These are phyloP conservation scores for Xerus rutilus DNA, from an alignment of 2,797 vertebrate species.

Conservation along the genomic window DNA sequence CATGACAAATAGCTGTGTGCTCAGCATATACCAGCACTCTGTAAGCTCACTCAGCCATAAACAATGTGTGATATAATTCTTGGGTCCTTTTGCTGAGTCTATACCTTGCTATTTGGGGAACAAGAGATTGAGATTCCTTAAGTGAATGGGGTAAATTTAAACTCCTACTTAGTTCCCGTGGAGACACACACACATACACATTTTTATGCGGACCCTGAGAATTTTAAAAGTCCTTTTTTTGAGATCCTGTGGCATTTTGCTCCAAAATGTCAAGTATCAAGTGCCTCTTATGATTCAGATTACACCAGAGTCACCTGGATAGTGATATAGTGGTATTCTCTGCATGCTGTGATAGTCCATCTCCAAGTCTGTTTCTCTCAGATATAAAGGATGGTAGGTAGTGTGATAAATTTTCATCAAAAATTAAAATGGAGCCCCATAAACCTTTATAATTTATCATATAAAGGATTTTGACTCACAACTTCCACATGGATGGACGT, in stretches of 20 bases:
- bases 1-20: constrained; percentile 81
- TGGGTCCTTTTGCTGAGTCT: constrained; percentile 73
- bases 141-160: constrained; percentile 60
- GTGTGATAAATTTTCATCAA: background rate
- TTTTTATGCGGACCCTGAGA: background rate
- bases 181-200: background rate
- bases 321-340: background rate
- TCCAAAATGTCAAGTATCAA: background rate
- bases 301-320: background rate
- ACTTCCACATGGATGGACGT: constrained; percentile 27
- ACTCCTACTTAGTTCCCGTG: constrained; percentile 1
- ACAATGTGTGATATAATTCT: constrained; percentile 73
- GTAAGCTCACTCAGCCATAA: constrained; percentile 76
- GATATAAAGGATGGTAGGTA: background rate
- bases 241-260: constrained; percentile 55
- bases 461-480: constrained; percentile 46
- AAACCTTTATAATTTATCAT: constrained; percentile 27
- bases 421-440: constrained; percentile 17
- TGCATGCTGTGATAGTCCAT: background rate
- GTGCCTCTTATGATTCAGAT: background rate
- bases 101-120: constrained; percentile 69
- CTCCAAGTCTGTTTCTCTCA: background rate
- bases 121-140: constrained; percentile 61
- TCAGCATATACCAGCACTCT: constrained; percentile 68
- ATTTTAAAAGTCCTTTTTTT: constrained; percentile 11